Conservation (phyloP, 2,797 vertebrate species). For the Nannoperca australis region DNA sequence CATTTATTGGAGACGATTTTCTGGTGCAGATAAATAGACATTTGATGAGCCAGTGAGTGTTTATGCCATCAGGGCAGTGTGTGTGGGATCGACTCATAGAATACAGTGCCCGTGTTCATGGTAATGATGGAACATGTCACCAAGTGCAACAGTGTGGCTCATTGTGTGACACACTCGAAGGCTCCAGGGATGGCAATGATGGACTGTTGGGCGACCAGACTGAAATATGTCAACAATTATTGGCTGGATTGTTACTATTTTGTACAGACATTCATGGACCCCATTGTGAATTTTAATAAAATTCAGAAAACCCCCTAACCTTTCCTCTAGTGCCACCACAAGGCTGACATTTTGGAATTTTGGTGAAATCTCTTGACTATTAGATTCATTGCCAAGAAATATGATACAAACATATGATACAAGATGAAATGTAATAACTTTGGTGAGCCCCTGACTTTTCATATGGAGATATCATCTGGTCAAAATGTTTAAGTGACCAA, state of each 20-base stretch:
- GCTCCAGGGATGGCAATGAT: not conserved
- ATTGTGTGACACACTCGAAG: constrained; percentile 21
- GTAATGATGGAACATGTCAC: constrained; percentile 35
- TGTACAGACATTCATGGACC: not conserved
- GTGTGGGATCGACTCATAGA: constrained; percentile 1
- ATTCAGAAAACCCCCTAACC: not conserved
- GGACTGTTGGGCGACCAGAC: constrained; percentile 1
- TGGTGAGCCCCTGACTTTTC: not conserved
- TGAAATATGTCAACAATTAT: constrained; percentile 18
- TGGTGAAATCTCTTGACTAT: not conserved
- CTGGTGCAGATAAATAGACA: constrained; percentile 17
- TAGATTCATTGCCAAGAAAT: not conserved
- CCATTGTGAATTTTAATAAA: not conserved
- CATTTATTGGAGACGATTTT: constrained; percentile 13
- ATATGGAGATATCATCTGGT: not conserved
- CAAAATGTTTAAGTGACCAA: too few species aligned
- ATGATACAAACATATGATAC: not conserved
- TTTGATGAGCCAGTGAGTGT: constrained; percentile 25
- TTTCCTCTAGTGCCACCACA: not conserved
- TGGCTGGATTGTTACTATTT: not conserved
- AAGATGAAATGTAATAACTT: not conserved
- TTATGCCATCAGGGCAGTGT: constrained; percentile 8
- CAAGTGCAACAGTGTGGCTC: constrained; percentile 30
- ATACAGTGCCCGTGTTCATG: constrained; percentile 7
- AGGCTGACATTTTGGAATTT: constrained; percentile 9